These are phyloP conservation scores for Thera obeliscata DNA, from an alignment of 2,888 invertebrate genomes.

Conservation along the genomic window DNA sequence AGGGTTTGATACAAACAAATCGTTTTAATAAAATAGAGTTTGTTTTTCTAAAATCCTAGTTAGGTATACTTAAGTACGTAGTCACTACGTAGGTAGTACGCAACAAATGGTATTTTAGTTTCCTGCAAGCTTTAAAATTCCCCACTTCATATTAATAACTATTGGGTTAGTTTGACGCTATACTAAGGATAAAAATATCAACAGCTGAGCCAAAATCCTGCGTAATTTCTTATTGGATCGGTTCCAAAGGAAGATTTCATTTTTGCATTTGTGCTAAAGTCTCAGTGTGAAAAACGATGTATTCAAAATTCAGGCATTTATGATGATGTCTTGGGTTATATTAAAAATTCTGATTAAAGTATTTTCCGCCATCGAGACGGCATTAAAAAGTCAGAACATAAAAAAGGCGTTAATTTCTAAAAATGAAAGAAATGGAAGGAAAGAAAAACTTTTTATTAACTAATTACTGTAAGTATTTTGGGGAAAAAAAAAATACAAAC, in stretches of 20 bases:
- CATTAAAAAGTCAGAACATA: too few species aligned
- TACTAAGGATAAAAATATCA: conserved; percentile 40
- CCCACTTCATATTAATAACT: not conserved
- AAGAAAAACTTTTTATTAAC: too few species aligned
- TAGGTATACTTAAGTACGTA: too few species aligned
- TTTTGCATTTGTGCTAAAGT: conserved; percentile 51
- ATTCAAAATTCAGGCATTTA: conserved; percentile 28
- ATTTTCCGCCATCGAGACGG: not conserved
- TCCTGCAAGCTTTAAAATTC: not conserved
- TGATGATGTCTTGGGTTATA: conserved; percentile 11
- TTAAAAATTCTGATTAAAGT: not conserved
- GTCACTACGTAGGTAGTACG: too few species aligned
- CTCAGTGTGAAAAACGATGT: conserved; percentile 38
- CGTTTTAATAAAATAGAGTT: too few species aligned
- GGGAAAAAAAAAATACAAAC: too few species aligned
- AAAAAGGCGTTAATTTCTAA: too few species aligned
- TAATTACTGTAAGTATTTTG: too few species aligned
- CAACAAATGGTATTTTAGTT: not conserved
- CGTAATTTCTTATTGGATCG: conserved; percentile 54
- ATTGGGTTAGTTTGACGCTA: not conserved
- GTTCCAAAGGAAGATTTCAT: conserved; percentile 51
- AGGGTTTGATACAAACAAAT: too few species aligned
- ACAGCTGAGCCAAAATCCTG: conserved; percentile 36
- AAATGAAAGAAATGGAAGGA: too few species aligned
- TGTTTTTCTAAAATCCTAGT: too few species aligned